Evolutionary conservation across 2,888 invertebrate genomes (phyloP).

Genomic region (Drosophila diplacantha): DNA sequence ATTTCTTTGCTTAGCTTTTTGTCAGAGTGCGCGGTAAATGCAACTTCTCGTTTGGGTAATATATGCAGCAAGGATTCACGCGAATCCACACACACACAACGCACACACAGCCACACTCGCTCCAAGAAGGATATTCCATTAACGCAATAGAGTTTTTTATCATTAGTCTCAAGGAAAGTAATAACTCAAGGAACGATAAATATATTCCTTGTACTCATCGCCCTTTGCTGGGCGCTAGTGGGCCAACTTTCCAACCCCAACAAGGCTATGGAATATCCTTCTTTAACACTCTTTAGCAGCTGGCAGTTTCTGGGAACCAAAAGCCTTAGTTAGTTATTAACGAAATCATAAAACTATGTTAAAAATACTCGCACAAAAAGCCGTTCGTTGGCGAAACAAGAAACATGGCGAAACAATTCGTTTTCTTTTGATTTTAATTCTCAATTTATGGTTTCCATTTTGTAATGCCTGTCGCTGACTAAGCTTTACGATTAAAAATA

Average conservation of each 20-base stretch:
- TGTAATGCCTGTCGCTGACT: conserved; percentile 29
- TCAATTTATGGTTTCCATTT: conserved; percentile 29
- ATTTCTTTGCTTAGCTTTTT: conserved; percentile 13
- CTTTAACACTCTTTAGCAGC: conserved; percentile 1
- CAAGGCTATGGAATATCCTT: conserved; percentile 1
- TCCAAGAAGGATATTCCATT: conserved; percentile 1
- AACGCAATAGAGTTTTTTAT: neutral
- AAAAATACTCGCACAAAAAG: conserved; percentile 2
- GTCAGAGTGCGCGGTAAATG: conserved; percentile 46
- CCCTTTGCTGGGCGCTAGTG: no score
- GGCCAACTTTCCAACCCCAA: no score
- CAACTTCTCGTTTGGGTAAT: conserved; percentile 52
- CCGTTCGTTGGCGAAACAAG: conserved; percentile 24
- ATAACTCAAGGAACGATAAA: neutral
- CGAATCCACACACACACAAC: conserved; percentile 22
- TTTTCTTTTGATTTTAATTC: conserved; percentile 22
- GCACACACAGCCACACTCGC: conserved; percentile 11
- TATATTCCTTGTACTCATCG: neutral
- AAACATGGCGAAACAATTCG: conserved; percentile 10
- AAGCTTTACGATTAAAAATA: conserved; percentile 45
- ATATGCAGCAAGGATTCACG: conserved; percentile 12
- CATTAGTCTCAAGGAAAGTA: neutral
- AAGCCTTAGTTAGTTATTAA: conserved; percentile 33
- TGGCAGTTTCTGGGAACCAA: conserved; percentile 28
- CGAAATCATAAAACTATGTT: conserved; percentile 26